Evolutionary conservation across 2,113 vertebrate genomes (phyloP).

Genomic region (Heterotilapia buettikoferi): DNA sequence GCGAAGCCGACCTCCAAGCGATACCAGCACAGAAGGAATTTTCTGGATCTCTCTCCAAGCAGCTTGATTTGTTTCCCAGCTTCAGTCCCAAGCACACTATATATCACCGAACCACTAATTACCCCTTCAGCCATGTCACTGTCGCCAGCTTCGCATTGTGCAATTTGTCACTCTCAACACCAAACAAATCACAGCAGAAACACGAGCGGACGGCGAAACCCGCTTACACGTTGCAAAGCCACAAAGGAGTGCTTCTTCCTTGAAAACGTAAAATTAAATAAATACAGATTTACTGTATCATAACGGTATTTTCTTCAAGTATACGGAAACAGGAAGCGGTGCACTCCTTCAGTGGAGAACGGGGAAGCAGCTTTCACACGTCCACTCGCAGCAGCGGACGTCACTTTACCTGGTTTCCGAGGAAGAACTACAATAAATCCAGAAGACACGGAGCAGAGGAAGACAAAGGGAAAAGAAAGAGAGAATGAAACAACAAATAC

Average conservation of each 20-base stretch:
- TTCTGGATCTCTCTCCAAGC: slow-evolving; percentile 2
- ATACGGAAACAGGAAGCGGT: not conserved
- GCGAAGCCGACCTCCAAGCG: slow-evolving; percentile 26
- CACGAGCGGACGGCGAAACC: slow-evolving; percentile 44
- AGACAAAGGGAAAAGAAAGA: slow-evolving; percentile 60
- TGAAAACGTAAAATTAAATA: not conserved
- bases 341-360: slow-evolving; percentile 2
- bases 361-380: slow-evolving; percentile 57
- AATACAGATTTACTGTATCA: not conserved
- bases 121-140: slow-evolving; percentile 30
- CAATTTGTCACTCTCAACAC: slow-evolving; percentile 44
- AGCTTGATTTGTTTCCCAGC: slow-evolving; percentile 28
- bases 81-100: slow-evolving; percentile 13
- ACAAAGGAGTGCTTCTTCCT: slow-evolving; percentile 9
- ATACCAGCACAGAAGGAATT: not conserved
- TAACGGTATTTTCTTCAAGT: not conserved
- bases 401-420: slow-evolving; percentile 99
- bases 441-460: slow-evolving; percentile 70
- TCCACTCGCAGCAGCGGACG: slow-evolving; percentile 41
- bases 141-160: slow-evolving; percentile 15
- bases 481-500: slow-evolving; percentile 63
- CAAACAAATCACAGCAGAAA: slow-evolving; percentile 52
- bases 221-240: slow-evolving; percentile 42
- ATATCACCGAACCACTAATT: slow-evolving; percentile 40
- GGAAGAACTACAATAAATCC: slow-evolving; percentile 96